Conservation (phyloP, 92 coral and sea anemone genomes). For the Galaxea fascicularis region DNA sequence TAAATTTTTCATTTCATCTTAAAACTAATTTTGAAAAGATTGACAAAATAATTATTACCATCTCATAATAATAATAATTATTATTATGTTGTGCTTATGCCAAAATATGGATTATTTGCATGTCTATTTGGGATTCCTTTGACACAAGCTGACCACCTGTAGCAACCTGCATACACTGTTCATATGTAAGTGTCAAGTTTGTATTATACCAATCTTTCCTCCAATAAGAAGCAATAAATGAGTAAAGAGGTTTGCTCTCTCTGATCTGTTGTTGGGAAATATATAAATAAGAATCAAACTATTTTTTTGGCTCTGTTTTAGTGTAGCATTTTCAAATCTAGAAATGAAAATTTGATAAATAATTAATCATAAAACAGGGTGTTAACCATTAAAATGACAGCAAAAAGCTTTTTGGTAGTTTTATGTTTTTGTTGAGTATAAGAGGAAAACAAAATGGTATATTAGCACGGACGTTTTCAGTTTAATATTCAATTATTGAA, state of each 20-base stretch:
- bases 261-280: slow-evolving; percentile 10
- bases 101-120: background rate
- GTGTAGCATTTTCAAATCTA: background rate
- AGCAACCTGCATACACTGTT: slow-evolving; percentile 9
- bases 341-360: slow-evolving; percentile 3
- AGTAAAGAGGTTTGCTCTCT: background rate
- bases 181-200: background rate
- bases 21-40: too few relatives aligned
- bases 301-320: background rate
- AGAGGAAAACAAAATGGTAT: background rate
- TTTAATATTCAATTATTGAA: background rate
- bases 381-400: slow-evolving; percentile 2
- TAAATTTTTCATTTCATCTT: too few relatives aligned
- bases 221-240: background rate
- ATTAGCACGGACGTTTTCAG: background rate
- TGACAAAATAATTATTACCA: background rate
- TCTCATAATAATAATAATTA: background rate
- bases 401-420: background rate
- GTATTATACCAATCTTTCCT: background rate
- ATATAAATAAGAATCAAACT: background rate
- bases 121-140: background rate
- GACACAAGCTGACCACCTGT: slow-evolving; percentile 34
- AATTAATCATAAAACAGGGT: slow-evolving; percentile 34
- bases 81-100: background rate
- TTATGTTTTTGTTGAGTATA: background rate